Evolutionary conservation across 2,888 invertebrate species (phyloP).

Genomic region (Oasisia sp.): DNA sequence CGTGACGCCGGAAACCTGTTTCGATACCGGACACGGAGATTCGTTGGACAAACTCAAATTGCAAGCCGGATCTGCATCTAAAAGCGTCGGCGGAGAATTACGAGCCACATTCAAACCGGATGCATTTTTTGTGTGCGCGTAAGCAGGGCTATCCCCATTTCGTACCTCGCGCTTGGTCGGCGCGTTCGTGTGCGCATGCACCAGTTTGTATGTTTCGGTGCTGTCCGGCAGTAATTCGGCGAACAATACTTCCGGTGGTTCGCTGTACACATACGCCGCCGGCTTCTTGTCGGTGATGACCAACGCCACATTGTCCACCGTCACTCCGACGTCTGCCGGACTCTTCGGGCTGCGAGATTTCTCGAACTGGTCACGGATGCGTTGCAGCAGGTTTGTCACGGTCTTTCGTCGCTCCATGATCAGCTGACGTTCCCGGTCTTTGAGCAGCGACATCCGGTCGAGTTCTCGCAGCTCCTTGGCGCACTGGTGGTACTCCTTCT

Average conservation of each 20-base stretch:
- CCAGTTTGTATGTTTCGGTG: background rate
- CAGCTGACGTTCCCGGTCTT: background rate
- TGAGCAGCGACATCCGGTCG: background rate
- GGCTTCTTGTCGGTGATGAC: background rate
- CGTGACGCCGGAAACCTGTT: background rate
- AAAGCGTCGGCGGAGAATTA: background rate
- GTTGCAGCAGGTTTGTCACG: background rate
- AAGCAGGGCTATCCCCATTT: background rate
- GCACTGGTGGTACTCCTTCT: background rate
- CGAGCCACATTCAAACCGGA: background rate
- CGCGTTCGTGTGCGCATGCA: background rate
- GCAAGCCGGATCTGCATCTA: background rate
- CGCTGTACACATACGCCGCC: background rate
- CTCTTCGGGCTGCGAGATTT: background rate
- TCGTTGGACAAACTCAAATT: background rate
- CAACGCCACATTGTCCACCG: background rate
- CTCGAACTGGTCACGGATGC: background rate
- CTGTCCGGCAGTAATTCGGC: background rate
- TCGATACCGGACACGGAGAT: background rate
- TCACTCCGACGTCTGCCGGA: background rate
- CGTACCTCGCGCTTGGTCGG: background rate
- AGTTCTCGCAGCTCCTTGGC: slow-evolving; percentile 5
- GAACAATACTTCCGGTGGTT: background rate
- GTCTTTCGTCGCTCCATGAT: background rate
- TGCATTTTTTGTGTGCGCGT: background rate